Evolutionary conservation across 2,888 invertebrate genomes (phyloP).

Genomic region (Hyppa rectilinea): DNA sequence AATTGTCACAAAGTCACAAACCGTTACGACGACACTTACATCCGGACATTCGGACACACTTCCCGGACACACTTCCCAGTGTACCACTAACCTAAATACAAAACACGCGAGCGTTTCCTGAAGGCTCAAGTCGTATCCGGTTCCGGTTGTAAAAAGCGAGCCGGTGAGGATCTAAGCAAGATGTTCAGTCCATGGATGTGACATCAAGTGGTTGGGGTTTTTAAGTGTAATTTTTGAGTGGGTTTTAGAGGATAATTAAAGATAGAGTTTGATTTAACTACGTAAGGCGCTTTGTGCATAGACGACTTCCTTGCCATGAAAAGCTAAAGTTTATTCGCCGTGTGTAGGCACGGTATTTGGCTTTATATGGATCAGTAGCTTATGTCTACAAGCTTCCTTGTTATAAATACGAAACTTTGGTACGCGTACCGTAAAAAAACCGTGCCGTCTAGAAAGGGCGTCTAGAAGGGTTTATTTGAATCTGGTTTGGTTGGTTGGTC

Average conservation of each 20-base stretch:
- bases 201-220: conserved; percentile 23
- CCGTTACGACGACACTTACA: conserved; percentile 35
- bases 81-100: conserved; percentile 75
- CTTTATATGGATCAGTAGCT: no score
- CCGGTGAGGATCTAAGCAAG: conserved; percentile 74
- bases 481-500: background rate
- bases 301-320: no score
- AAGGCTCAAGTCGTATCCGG: conserved; percentile 87
- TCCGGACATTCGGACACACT: conserved; percentile 45
- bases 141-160: conserved; percentile 87
- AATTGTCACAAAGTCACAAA: conserved; percentile 18
- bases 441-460: no score
- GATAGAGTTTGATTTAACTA: conserved; percentile 10
- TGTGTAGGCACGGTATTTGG: no score
- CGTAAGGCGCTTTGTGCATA: no score
- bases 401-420: no score
- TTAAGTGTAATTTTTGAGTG: conserved; percentile 31
- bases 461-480: background rate
- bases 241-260: conserved; percentile 32
- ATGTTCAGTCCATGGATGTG: conserved; percentile 68
- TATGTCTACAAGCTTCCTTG: no score
- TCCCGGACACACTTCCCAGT: conserved; percentile 68
- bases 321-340: no score
- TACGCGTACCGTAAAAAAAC: no score
- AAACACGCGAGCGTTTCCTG: conserved; percentile 90